Percentiles rank a stretch among this genome's conserved stretches.
Evolutionary conservation across 2,113 vertebrate genomes (phyloP).

Genomic region (Heterocephalus glaber): DNA sequence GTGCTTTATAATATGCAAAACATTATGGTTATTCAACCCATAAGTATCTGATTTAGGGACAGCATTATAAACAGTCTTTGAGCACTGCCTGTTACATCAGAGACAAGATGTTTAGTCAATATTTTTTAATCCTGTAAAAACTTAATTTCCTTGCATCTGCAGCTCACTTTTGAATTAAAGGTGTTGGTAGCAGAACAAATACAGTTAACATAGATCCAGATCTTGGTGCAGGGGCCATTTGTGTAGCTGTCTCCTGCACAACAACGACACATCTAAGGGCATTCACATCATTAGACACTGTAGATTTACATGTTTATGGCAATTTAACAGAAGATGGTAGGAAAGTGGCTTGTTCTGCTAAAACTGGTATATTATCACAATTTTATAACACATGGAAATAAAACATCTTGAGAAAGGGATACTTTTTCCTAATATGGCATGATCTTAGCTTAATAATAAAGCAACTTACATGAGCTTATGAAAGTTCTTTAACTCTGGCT

Average conservation of each 20-base stretch:
- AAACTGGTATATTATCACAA: background rate
- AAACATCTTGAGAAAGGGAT: conserved; percentile 6
- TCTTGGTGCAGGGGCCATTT: background rate
- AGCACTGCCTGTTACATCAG: background rate
- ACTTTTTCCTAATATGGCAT: background rate
- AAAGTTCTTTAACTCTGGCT: background rate
- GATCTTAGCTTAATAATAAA: background rate
- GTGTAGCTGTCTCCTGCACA: background rate
- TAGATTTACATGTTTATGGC: background rate
- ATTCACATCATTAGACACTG: background rate
- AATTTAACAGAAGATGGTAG: background rate
- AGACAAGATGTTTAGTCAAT: background rate
- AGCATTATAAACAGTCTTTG: conserved; percentile 36
- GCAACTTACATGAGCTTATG: background rate
- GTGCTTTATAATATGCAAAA: conserved; percentile 37
- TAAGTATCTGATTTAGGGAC: conserved; percentile 25
- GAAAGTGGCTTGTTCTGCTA: background rate
- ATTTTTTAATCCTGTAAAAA: conserved; percentile 6
- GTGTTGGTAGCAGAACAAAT: background rate
- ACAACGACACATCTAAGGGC: background rate
- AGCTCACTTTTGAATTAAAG: background rate
- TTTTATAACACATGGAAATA: conserved; percentile 18
- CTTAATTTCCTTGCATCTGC: background rate
- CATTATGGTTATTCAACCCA: background rate
- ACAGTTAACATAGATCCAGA: background rate